phyloP scores from a whole-genome alignment of 1,140 invertebrate species.

The Aphelenchoides besseyi region DNA sequence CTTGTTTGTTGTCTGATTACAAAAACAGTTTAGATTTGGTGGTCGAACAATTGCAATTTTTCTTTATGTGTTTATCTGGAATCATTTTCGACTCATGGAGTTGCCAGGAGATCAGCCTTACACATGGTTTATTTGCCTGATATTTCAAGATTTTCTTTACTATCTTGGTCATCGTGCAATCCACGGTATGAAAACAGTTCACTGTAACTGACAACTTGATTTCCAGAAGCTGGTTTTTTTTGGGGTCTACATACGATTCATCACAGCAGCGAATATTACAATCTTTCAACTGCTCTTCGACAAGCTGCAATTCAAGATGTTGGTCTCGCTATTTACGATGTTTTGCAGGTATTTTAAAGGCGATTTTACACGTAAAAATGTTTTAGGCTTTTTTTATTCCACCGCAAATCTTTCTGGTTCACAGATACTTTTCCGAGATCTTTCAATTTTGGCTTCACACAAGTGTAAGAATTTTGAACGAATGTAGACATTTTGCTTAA shows the following conservation, averaged over 20 bases:
- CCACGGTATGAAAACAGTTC: constrained; percentile 66
- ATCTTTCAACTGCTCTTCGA: constrained; percentile 72
- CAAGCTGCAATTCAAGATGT: constrained; percentile 62
- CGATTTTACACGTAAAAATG: background rate
- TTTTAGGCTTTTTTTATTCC: constrained; percentile 61
- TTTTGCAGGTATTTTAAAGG: constrained; percentile 42
- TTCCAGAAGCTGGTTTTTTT: constrained; percentile 77
- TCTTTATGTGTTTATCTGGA: constrained; percentile 58
- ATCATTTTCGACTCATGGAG: constrained; percentile 58
- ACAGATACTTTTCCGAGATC: constrained; percentile 62
- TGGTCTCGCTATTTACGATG: constrained; percentile 63
- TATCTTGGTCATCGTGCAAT: constrained; percentile 66
- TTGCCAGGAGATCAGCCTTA: constrained; percentile 62
- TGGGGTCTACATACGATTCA: constrained; percentile 94
- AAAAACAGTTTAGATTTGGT: no score
- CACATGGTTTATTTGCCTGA: constrained; percentile 61
- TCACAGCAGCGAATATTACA: constrained; percentile 91
- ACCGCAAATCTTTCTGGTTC: constrained; percentile 61
- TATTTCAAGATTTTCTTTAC: constrained; percentile 64
- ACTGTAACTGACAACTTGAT: constrained; percentile 60
- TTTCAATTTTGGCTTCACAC: constrained; percentile 62
- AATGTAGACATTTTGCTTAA: background rate
- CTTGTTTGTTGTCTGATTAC: constrained; percentile 20
- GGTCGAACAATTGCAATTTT: constrained; percentile 60
- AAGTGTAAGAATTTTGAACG: constrained; percentile 51